A percentile compares a stretch with the other conserved stretches of the same genome.
Conservation (phyloP, 2,797 vertebrate species). For the Dryobates pubescens region DNA sequence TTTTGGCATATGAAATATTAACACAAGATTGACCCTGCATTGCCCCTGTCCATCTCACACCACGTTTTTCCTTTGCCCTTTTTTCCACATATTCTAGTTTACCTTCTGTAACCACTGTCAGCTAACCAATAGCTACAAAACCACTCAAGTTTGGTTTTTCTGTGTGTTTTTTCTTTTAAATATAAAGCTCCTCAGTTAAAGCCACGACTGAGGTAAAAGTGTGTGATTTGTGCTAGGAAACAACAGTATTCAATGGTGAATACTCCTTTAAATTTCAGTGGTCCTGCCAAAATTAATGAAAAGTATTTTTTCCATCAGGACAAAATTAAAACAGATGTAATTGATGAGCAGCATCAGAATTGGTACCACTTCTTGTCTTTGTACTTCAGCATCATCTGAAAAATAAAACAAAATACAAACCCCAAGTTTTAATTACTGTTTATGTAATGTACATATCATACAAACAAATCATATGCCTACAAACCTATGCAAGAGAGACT, state of each 20-base stretch:
- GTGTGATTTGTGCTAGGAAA: slow-evolving; percentile 93
- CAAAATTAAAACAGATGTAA: slow-evolving; percentile 75
- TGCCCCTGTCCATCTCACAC: slow-evolving; percentile 66
- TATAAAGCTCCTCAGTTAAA: slow-evolving; percentile 84
- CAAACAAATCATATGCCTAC: neutral
- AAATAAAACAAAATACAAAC: neutral
- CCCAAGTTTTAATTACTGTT: neutral
- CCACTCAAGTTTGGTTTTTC: slow-evolving; percentile 56
- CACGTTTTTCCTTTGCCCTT: neutral
- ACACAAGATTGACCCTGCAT: slow-evolving; percentile 80
- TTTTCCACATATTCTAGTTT: slow-evolving; percentile 54
- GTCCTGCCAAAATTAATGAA: slow-evolving; percentile 84
- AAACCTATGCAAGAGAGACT: neutral
- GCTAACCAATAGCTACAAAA: slow-evolving; percentile 69
- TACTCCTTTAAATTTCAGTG: slow-evolving; percentile 76
- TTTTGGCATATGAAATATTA: slow-evolving; percentile 87
- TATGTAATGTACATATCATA: neutral
- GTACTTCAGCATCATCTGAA: slow-evolving; percentile 99
- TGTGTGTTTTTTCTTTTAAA: slow-evolving; percentile 73
- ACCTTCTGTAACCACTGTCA: slow-evolving; percentile 59
- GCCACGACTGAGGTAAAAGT: slow-evolving; percentile 90
- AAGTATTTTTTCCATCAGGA: slow-evolving; percentile 76
- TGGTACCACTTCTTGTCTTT: slow-evolving; percentile 99
- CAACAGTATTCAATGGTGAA: slow-evolving; percentile 79
- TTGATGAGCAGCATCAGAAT: slow-evolving; percentile 86